Evolutionary conservation across 2,113 vertebrate species (phyloP), one percentile per base, ranked within the genome.

Genomic region (Ictidomys tridecemlineatus): DNA sequence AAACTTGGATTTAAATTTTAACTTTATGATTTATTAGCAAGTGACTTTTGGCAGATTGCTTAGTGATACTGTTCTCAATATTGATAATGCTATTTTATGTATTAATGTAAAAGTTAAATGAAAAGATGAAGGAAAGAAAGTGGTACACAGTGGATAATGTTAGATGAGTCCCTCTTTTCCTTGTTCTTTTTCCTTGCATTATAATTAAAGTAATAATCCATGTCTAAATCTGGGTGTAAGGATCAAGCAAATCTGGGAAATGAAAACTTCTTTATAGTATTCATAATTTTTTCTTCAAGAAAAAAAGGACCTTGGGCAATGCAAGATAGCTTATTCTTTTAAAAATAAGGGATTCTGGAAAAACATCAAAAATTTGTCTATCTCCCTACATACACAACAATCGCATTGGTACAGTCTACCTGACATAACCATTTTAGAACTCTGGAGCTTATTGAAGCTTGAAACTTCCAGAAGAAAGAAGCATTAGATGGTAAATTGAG

Each of bases 1-100:
- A 20, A 34, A 45, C 20, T 61, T 84, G 45, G 14, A 65, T 92
- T 94, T 89, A 92, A 89, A 85, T 48, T 28, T 84, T 83, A 51
- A 58, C n/a, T 51, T 77, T 79, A 69, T 83, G 42, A 65, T 37
- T 45, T 67, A 18, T 14, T 85, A 72, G 37, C 28, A 76, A 16
- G 34, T 70, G 58, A 58, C 22, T 69, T 79, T 72, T 45, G 51
- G 65, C 56, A 95, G 34, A 56, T 48, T 89, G 73, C 53, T 74
- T 85, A 74, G 32, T 85, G 42, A 65, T 13, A 63, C 20, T 20
- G 42, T 26, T 56, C 37, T 65, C 22, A 84, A 39, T 63, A 86
- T 34, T 69, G 30, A 63, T 89, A 72, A 83, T 80, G 74, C 34
- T 74, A 24, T 51, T 67, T 93, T 82, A 42, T 14, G 48, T 61